Evolutionary conservation across 2,888 invertebrate species (phyloP).

Genomic region (Orthosia gothica): DNA sequence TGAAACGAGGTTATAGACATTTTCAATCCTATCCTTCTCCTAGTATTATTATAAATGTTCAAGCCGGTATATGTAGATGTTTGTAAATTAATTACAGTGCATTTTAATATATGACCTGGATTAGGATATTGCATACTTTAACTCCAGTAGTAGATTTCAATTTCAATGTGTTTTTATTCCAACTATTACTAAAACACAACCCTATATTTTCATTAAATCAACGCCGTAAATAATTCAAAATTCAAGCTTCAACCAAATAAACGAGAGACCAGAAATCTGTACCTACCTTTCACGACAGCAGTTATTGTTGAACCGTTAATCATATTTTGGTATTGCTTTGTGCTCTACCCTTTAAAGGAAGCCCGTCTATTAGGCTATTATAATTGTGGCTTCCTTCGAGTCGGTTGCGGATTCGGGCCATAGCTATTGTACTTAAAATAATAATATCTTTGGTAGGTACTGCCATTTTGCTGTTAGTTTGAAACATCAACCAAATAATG

Average conservation of each 20-base stretch:
- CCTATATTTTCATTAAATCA: constrained; percentile 5
- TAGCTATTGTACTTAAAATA: constrained; percentile 37
- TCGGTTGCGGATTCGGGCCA: constrained; percentile 11
- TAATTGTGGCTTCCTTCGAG: constrained; percentile 49
- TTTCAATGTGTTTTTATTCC: not conserved
- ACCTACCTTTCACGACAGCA: constrained; percentile 17
- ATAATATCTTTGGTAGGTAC: constrained; percentile 16
- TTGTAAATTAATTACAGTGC: not conserved
- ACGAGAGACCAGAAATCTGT: constrained; percentile 6
- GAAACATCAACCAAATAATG: not conserved
- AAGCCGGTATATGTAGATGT: not conserved
- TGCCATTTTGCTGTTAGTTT: constrained; percentile 24
- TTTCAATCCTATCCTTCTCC: not conserved
- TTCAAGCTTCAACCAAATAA: constrained; percentile 5
- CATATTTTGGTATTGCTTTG: constrained; percentile 51
- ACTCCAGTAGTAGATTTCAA: not conserved
- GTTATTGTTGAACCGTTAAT: constrained; percentile 44
- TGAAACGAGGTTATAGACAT: not conserved
- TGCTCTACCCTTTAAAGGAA: constrained; percentile 47
- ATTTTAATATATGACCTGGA: too few relatives aligned
- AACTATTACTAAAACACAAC: not conserved
- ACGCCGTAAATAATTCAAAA: not conserved
- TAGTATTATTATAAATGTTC: not conserved
- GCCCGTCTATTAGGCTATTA: constrained; percentile 49
- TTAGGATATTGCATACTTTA: not conserved